Base-by-base conservation (phyloP, 2,113 vertebrate genomes). In the Tapirus terrestris region DNA sequence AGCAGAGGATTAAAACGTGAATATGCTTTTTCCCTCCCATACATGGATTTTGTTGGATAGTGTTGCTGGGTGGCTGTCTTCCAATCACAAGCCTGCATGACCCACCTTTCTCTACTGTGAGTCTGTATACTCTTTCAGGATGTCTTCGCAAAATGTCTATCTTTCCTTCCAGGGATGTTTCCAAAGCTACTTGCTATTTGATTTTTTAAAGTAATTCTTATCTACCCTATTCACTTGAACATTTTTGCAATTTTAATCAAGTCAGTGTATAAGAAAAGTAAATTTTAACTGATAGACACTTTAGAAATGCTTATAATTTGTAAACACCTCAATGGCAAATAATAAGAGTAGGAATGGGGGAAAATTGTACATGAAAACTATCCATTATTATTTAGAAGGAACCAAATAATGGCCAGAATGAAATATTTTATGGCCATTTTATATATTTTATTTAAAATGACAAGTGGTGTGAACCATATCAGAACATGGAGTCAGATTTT, bases 221-320 rank as follows among this genome's bases (percentile, higher is more conserved):
- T 70, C 27, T 88, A 72, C 67, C 12, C 33, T 83, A 36, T 27
- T 92, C 21, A 76, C 2, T 48, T 73, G 5, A 63, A 11, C 48
- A 45, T 77, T 81, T 91, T 80, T 80, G 3, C 16, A 68, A 11
- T 96, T 89, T 94, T 88, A 20, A 58, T 87, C 58, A 95, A 90
- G 60, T 43, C 53, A 67, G 1, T 45, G 33, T 63, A 43, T 8
- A 75, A 72, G n/a, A 67, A 45, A 89, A 53, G 33, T 77, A 89
- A 31, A 56, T 73, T 97, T 92, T 94, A 87, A 91, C n/a, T 70
- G 51, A 51, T 31, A 67, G 17, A 18, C n/a, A 75, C 11, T 36
- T 88, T 73, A 33, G 45, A 79, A 75, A 81, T 88, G 53, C 63
- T 96, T 96, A 33, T 1, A 56, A 48, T 83, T 87, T 84, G 8